Base-by-base conservation (phyloP, 2,888 invertebrate species). In the Carterocephalus palaemon region DNA sequence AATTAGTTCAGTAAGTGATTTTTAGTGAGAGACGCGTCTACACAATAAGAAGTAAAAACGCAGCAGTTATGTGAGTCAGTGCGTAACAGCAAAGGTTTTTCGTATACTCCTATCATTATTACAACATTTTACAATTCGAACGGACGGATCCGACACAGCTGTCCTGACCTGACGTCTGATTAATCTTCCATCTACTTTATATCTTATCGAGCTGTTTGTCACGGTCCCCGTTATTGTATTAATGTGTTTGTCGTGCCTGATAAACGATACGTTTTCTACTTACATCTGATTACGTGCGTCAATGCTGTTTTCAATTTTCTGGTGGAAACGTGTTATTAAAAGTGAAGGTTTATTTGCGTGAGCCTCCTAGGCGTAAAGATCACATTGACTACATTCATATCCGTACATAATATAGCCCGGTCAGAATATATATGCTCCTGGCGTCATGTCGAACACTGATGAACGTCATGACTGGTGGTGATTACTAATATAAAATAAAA, bases 141-240 rank as follows among this genome's bases (percentile, higher is more conserved):
- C 34, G 17, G 12, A 34, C 15, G 15, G 8, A 34, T 36, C 29
- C 43, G 43, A 29, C 28, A 29, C 34, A 43, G 22, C 43, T 43
- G 43, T 43, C 43, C 15, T 36, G 36, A 12, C 43, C 15, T 36
- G 36, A 12, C 29, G 43, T 16, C 9, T 20, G 26, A 42, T 43
- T 43, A 43, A 43, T 42, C 34, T 42, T 31, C 36, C 29, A 43
- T 43, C 36, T 10, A 39, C 39, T 9, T 40, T 29, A 23, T 43
- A 43, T 43, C 43, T 43, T 43, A 37, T 43, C 43, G 15, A 37
- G 23, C 29, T 29, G 43, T 37, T 43, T 38, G 36, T 45, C 43
- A 31, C 43, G 29, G 29, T 29, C 23, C 23, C 23, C 31, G 23
- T 40, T 29, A 40, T 40, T 22, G 31, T 29, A 22, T 13, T 45